Evolutionary conservation across 2,888 invertebrate species (phyloP), one percentile per base, ranked within the genome.

Genomic region (Athalia circularis): DNA sequence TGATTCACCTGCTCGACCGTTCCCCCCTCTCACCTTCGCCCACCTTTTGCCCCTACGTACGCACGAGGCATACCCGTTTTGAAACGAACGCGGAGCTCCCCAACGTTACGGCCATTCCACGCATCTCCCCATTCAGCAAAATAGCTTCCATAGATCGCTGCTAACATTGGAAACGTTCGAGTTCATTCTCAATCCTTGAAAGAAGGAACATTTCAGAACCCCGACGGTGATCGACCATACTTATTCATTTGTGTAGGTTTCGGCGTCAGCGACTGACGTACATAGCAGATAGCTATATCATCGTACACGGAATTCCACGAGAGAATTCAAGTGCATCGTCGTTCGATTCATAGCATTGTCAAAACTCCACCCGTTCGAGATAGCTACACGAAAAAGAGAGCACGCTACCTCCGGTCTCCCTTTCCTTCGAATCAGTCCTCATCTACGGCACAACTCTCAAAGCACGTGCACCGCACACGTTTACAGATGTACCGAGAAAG

Each of bases 111-210:
- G 65, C 65, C 54, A 65, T 77, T 77, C 77, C 62, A 77, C 67
- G 48, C 50, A 59, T 77, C 67, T 59, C 29, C 68, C 61, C 77
- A 68, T 77, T 77, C 48, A 77, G 68, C 68, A 59, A 61, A 68
- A 2, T 29, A 29, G 43, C 77, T 77, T 77, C 52, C 77, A 50
- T 68, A 77, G 68, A 68, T 68, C 15, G 68, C 68, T 77, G 61
- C 64, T 5, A 57, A 62, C 77, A 61, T 61, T 29, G 61, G 47
- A 13, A 43, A 15, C 52, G 13, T 50, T 61, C 62, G 50, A 43
- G 48, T 79, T 80, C 81, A 82, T 82, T 82, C 80, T 81, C 80
- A 81, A 80, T 82, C 81, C 81, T 29, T 29, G 29, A 81, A 80
- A 82, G 80, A 82, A 82, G 80, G 80, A 80, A 70, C 61, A 80